These are phyloP conservation scores for Papilio xuthus DNA, from an alignment of 1,140 invertebrate genomes.

Conservation along the genomic window DNA sequence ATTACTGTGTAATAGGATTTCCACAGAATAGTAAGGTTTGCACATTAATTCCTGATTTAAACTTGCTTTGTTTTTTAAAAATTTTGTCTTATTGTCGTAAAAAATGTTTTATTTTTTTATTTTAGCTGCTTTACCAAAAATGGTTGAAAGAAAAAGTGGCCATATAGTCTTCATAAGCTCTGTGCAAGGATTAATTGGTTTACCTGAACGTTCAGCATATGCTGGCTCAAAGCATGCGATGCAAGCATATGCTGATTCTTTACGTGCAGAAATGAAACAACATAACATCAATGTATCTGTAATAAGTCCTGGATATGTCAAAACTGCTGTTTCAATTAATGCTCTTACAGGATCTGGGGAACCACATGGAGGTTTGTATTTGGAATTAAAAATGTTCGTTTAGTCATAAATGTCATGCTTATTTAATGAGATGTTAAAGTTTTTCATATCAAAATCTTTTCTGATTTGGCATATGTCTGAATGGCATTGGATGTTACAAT, in stretches of 20 bases:
- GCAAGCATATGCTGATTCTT: constrained; percentile 92
- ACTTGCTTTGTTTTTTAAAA: constrained; percentile 9
- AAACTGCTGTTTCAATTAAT: constrained; percentile 94
- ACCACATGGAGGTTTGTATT: constrained; percentile 87
- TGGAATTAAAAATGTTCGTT: constrained; percentile 2
- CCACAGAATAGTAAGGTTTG: not conserved
- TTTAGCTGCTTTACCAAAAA: constrained; percentile 89
- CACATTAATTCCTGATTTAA: not conserved
- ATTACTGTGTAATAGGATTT: too few species aligned
- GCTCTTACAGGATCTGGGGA: constrained; percentile 91
- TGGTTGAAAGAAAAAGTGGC: constrained; percentile 90
- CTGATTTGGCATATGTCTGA: too few species aligned
- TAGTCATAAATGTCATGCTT: not conserved
- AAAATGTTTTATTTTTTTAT: constrained; percentile 39
- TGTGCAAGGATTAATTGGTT: constrained; percentile 94
- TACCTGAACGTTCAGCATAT: constrained; percentile 95
- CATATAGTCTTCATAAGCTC: constrained; percentile 96
- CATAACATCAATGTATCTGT: constrained; percentile 91
- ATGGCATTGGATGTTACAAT: too few species aligned
- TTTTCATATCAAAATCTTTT: too few species aligned
- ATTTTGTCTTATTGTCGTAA: not conserved
- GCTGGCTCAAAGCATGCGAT: constrained; percentile 97
- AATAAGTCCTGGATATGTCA: constrained; percentile 94
- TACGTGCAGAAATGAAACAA: constrained; percentile 89
- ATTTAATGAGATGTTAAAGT: too few species aligned